Evolutionary conservation across 2,797 vertebrate genomes (phyloP).

Genomic region (Cuniculus paca): DNA sequence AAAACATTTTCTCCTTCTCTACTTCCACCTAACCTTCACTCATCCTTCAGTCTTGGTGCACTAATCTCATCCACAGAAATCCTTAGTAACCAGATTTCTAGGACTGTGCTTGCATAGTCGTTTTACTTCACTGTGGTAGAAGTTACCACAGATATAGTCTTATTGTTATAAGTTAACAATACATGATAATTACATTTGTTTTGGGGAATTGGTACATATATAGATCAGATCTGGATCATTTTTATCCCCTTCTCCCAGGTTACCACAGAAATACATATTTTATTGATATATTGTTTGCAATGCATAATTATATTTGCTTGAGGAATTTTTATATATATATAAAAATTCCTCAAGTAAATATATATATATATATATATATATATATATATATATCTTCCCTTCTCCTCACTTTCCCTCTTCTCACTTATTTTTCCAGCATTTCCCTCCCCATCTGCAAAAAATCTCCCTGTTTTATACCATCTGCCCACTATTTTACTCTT

Average conservation of each 20-base stretch:
- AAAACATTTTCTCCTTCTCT: neutral
- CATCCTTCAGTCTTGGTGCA: neutral
- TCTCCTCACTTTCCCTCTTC: no score
- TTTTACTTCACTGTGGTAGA: neutral
- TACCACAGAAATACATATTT: neutral
- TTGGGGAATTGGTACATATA: neutral
- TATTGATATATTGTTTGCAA: no score
- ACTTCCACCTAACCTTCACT: neutral
- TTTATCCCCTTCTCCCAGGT: neutral
- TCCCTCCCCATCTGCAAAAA: neutral
- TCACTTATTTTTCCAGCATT: neutral
- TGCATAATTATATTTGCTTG: neutral
- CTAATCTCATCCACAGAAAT: neutral
- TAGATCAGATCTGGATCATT: neutral
- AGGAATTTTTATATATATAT: neutral
- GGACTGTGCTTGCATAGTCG: neutral
- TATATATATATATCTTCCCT: neutral
- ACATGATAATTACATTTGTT: neutral
- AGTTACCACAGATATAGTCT: neutral
- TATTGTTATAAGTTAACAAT: neutral
- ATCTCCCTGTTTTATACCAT: neutral
- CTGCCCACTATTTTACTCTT: neutral
- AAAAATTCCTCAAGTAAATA: no score
- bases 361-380: no score
- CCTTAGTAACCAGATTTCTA: neutral